Percentiles rank a stretch among this genome's conserved stretches.
phyloP scores from a whole-genome alignment of 1,140 invertebrate genomes.

The Drosophila serrata region DNA sequence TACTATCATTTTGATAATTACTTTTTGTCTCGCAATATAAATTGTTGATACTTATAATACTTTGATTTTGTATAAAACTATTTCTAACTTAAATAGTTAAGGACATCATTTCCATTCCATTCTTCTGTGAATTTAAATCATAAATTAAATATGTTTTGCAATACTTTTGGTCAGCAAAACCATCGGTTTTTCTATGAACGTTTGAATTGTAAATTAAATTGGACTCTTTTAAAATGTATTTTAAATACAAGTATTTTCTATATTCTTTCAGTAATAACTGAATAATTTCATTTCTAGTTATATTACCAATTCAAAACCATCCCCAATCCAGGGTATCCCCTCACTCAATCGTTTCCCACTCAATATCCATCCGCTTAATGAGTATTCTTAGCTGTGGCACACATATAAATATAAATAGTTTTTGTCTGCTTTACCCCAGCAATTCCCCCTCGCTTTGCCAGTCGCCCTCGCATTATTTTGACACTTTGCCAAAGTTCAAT shows the following conservation, averaged over 20 bases:
- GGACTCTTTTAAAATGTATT: neutral
- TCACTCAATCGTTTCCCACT: neutral
- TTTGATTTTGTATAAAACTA: too few species aligned
- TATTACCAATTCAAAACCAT: neutral
- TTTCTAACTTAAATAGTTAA: too few species aligned
- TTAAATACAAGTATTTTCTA: neutral
- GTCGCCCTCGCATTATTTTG: conserved; percentile 49
- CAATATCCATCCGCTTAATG: conserved; percentile 14
- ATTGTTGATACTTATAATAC: too few species aligned
- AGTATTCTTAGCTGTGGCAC: conserved; percentile 48
- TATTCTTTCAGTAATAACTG: neutral
- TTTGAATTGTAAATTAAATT: too few species aligned
- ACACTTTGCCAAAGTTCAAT: conserved; percentile 76
- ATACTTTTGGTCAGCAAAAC: too few species aligned
- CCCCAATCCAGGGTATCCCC: neutral
- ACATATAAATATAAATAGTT: conserved; percentile 57
- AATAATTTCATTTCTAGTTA: neutral
- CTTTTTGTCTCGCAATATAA: too few species aligned
- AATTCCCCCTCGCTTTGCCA: conserved; percentile 7
- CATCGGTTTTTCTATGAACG: too few species aligned
- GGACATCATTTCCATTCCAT: too few species aligned
- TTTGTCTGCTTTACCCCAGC: conserved; percentile 19
- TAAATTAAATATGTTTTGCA: too few species aligned
- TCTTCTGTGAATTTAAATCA: too few species aligned
- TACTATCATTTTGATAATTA: too few species aligned